Evolutionary conservation across 1,140 invertebrate genomes (phyloP).

Genomic region (Drosophila trapezifrons): DNA sequence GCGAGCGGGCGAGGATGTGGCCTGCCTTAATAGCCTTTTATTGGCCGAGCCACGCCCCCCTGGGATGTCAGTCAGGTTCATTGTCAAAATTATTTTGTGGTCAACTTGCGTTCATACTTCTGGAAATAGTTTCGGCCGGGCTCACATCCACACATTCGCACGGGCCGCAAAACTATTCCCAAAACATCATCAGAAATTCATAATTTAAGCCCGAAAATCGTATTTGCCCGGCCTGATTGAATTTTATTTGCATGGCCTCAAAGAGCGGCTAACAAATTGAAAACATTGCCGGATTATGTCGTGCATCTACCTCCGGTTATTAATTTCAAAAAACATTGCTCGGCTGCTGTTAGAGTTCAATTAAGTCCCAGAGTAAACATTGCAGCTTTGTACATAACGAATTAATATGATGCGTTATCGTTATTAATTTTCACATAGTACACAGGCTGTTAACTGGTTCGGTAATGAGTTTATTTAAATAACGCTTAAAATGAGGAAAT

Average conservation of each 20-base stretch:
- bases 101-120: slow-evolving; percentile 79
- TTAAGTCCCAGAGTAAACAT: slow-evolving; percentile 19
- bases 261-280: slow-evolving; percentile 18
- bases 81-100: slow-evolving; percentile 81
- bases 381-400: neutral
- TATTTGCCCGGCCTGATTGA: slow-evolving; percentile 9
- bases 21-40: slow-evolving; percentile 70
- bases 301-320: neutral
- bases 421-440: neutral
- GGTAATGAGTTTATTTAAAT: neutral
- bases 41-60: slow-evolving; percentile 43
- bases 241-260: slow-evolving; percentile 28
- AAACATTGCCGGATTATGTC: neutral
- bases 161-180: slow-evolving; percentile 7
- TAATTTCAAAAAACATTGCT: neutral
- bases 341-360: neutral
- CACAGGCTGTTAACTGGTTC: neutral
- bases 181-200: slow-evolving; percentile 26
- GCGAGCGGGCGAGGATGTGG: slow-evolving; percentile 27
- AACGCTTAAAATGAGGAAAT: neutral
- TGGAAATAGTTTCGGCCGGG: slow-evolving; percentile 50
- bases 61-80: slow-evolving; percentile 62
- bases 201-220: slow-evolving; percentile 22
- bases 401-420: neutral
- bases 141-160: neutral